These are phyloP conservation scores for Neelides folsomi DNA, from an alignment of 2,888 invertebrate genomes.

Conservation along the genomic window DNA sequence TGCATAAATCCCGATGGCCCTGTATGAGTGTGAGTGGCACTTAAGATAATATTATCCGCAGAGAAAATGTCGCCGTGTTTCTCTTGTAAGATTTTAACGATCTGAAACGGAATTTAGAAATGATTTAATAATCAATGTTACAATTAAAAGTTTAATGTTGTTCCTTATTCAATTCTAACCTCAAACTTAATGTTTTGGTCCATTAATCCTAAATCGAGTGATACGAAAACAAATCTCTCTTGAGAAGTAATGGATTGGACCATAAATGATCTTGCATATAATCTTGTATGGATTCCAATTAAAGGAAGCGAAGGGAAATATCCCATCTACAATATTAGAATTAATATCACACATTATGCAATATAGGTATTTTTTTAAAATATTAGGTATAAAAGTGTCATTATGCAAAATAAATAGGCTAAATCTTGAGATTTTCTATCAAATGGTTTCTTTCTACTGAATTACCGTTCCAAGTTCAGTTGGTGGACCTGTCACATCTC, in stretches of 20 bases:
- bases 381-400: too few species aligned
- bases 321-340: conserved; percentile 7
- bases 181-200: conserved; percentile 61
- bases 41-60: conserved; percentile 67
- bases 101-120: conserved; percentile 42
- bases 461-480: conserved; percentile 11
- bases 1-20: conserved; percentile 43
- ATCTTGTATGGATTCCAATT: conserved; percentile 72
- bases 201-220: conserved; percentile 76
- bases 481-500: conserved; percentile 12
- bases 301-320: conserved; percentile 10
- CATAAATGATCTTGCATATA: conserved; percentile 73
- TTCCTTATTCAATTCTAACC: conserved; percentile 41
- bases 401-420: too few species aligned
- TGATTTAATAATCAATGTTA: neutral
- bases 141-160: neutral
- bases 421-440: too few species aligned
- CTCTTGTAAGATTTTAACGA: conserved; percentile 52
- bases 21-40: conserved; percentile 81
- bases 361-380: too few species aligned
- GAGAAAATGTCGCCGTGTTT: conserved; percentile 57
- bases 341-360: too few species aligned
- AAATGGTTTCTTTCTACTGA: too few species aligned
- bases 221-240: conserved; percentile 55
- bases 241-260: conserved; percentile 55